Base-by-base conservation (phyloP, 35 echinoderm and acorn worm genomes). In the Heliocidaris tuberculata region DNA sequence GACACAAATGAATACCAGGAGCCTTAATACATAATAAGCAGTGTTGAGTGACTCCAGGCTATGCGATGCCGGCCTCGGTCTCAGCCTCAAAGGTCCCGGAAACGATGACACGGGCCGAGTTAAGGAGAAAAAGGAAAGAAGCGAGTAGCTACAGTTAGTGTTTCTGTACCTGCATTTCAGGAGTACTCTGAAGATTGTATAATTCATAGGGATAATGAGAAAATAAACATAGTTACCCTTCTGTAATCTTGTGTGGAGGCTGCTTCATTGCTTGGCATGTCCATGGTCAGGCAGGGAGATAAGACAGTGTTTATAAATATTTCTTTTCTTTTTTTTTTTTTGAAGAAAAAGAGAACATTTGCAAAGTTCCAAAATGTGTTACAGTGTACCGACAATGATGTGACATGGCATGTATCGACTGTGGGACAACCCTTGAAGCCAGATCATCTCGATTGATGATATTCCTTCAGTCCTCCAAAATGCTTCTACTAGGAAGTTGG, bases 231-330 rank as follows among this genome's bases (percentile, higher is more conserved):
- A 2, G 90, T 50, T 92, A 9, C 21, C 12, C 7, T 92, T 24
- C 6, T 52, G 8, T 8, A 13, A 92, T 92, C 90, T 9, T 92
- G 90, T 92, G 47, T 10, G 47, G 90, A 88, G 6, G 13, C 29
- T 88, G 12, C 48, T 10, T 92, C 90, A 50, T 92, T 19, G 0
- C 47, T 92, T 2, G 90, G 49, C 8, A 50, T 92, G 90, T 8
- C 48, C 29, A 54, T 54, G 24, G 11, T 0, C 35, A 92, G 24
- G 90, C 90, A 92, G 48, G 90, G 48, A 48, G 90, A 92, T 48
- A 92, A 47, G 48, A 92, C 90, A 92, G 49, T 92, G 48, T 92
- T 92, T 29, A 24, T 92, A 9, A 52, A 10, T 8, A 92, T 92
- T 11, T 31, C 47, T 48, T n/a, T n/a, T n/a, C n/a, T n/a, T n/a